Percentiles rank a stretch among this genome's conserved stretches.
Evolutionary conservation across 2,888 invertebrate genomes (phyloP).

Genomic region (Brenthis daphne): DNA sequence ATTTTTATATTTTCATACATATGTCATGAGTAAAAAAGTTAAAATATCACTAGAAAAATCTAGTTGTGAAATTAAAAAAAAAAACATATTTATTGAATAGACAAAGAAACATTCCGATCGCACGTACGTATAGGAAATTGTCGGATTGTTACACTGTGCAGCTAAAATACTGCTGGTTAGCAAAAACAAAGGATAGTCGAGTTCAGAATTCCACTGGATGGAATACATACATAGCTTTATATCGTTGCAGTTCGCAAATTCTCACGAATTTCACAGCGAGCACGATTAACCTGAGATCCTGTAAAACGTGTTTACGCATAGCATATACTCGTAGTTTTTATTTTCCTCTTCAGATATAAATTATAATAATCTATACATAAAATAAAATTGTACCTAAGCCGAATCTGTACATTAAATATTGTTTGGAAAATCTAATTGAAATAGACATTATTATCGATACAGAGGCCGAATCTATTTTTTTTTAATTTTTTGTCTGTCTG

Average conservation of each 20-base stretch:
- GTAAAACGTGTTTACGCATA: slow-evolving; percentile 1
- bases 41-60: too few relatives aligned
- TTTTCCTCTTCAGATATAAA: too few relatives aligned
- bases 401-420: too few relatives aligned
- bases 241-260: slow-evolving; percentile 46
- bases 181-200: slow-evolving; percentile 50
- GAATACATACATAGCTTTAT: slow-evolving; percentile 39
- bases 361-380: too few relatives aligned
- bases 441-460: too few relatives aligned
- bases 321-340: neutral
- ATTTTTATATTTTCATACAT: too few relatives aligned
- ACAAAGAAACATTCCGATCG: neutral
- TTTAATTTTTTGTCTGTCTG: too few relatives aligned
- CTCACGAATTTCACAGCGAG: slow-evolving; percentile 46
- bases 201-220: slow-evolving; percentile 48
- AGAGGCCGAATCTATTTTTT: too few relatives aligned
- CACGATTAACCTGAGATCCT: slow-evolving; percentile 36
- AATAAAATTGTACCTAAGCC: too few relatives aligned
- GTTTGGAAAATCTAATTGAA: too few relatives aligned
- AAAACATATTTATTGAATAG: neutral
- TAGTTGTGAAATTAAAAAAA: too few relatives aligned
- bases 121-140: neutral
- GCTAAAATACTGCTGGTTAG: slow-evolving; percentile 51
- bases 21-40: too few relatives aligned
- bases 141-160: slow-evolving; percentile 33